Conservation (phyloP, 2,888 invertebrate genomes). For the Xanthorhoe spadicearia region DNA sequence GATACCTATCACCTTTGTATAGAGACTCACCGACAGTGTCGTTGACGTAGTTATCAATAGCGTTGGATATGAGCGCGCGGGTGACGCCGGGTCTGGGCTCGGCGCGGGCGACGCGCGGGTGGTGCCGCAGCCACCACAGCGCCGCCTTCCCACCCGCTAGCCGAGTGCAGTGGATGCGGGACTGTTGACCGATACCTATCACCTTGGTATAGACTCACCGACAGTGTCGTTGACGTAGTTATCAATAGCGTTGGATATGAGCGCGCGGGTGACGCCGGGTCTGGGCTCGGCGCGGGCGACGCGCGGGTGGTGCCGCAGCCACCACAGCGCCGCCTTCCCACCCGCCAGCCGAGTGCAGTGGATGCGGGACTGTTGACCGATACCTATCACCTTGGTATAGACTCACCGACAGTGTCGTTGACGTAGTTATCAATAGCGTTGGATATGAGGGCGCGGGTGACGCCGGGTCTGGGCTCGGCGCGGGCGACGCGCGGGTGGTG, state of each 20-base stretch:
- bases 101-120: constrained; percentile 92
- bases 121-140: constrained; percentile 98
- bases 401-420: constrained; percentile 92
- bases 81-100: constrained; percentile 94
- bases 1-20: constrained; percentile 92
- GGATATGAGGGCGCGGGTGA: constrained; percentile 95
- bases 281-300: constrained; percentile 93
- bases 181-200: constrained; percentile 98
- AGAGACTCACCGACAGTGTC: constrained; percentile 92
- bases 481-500: constrained; percentile 92
- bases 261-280: constrained; percentile 93
- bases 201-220: too few species aligned
- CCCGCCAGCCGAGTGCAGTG: constrained; percentile 99
- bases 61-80: constrained; percentile 96
- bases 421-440: constrained; percentile 98
- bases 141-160: constrained; percentile 98
- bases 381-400: too few species aligned
- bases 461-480: constrained; percentile 93
- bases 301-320: constrained; percentile 96
- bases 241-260: constrained; percentile 97
- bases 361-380: constrained; percentile 98
- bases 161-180: constrained; percentile 98
- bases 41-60: constrained; percentile 97
- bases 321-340: constrained; percentile 99
- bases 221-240: constrained; percentile 69